A percentile compares a stretch with the other conserved stretches of the same genome.
Conservation (phyloP, 1,140 invertebrate species). For the Pogonus chalceus region DNA sequence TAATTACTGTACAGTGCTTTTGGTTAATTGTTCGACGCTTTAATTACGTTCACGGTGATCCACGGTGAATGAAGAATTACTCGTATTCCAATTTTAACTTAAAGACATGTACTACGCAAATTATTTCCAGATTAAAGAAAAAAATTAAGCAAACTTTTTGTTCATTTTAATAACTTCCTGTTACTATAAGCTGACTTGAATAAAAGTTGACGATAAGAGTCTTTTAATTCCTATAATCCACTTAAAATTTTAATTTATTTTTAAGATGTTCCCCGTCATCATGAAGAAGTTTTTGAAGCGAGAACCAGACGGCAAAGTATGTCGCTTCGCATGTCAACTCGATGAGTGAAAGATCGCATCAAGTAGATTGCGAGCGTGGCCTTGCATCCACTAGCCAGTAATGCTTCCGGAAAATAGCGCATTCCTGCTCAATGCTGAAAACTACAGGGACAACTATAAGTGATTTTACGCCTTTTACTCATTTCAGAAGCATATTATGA, state of each 20-base stretch:
- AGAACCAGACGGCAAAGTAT: no score
- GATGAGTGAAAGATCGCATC: no score
- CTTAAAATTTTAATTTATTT: neutral
- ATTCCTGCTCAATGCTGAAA: no score
- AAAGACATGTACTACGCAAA: neutral
- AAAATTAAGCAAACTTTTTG: neutral
- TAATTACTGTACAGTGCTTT: neutral
- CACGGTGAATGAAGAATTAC: neutral
- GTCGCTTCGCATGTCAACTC: no score
- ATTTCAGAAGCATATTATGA: no score
- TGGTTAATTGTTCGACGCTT: neutral
- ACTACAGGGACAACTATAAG: no score
- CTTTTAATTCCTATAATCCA: neutral
- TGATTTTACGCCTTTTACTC: no score
- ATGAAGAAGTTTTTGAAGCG: neutral
- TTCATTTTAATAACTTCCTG: neutral
- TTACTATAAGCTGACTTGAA: neutral
- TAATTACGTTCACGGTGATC: neutral
- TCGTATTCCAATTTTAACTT: neutral
- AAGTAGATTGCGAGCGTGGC: no score
- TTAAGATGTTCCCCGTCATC: neutral
- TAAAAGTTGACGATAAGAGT: neutral
- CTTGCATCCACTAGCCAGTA: no score
- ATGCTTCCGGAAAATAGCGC: no score
- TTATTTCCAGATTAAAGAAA: neutral